These are phyloP conservation scores for Platysternon megacephalum DNA, from an alignment of 2,113 vertebrate genomes.

Conservation along the genomic window DNA sequence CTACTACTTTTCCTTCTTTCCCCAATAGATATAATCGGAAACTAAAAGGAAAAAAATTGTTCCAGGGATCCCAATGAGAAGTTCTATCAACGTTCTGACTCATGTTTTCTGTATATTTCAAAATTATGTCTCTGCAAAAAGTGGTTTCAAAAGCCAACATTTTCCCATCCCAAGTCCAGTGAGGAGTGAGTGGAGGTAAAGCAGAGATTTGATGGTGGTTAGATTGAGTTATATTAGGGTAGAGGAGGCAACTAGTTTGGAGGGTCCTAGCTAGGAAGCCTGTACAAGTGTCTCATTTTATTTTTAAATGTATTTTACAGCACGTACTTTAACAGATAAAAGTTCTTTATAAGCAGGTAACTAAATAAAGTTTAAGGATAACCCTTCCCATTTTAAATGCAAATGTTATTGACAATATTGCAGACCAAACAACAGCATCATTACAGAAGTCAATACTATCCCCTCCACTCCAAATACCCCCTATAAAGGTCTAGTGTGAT, in stretches of 20 bases:
- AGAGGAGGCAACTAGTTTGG: background rate
- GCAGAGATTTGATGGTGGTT: background rate
- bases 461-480: no score
- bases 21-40: background rate
- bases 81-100: background rate
- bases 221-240: background rate
- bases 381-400: background rate
- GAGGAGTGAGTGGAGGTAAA: background rate
- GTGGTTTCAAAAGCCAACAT: background rate
- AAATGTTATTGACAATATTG: background rate
- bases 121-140: background rate
- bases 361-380: background rate
- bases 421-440: background rate
- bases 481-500: no score
- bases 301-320: no score
- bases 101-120: background rate
- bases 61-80: background rate
- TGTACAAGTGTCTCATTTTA: background rate
- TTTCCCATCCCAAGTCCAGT: background rate
- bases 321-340: no score
- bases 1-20: no score
- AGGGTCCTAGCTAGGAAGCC: background rate
- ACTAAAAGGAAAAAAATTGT: background rate
- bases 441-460: background rate
- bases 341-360: no score